These are phyloP conservation scores for Thaleichthys pacificus DNA, from an alignment of 2,797 vertebrate genomes.

Conservation along the genomic window DNA sequence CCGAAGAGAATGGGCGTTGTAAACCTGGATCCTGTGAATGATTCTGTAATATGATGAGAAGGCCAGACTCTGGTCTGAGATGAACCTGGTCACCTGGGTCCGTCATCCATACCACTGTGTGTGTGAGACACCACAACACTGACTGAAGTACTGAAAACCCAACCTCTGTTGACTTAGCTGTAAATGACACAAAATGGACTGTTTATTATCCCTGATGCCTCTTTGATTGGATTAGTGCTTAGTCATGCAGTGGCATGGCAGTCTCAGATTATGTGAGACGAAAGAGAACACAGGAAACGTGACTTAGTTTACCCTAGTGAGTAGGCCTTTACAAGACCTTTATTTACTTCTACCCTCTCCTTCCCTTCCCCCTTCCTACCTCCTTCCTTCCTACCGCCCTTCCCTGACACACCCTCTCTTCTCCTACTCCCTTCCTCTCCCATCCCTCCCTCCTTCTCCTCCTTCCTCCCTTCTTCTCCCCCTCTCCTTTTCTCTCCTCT, in stretches of 20 bases:
- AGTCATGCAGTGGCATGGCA: conserved; percentile 33
- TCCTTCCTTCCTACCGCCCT: neutral
- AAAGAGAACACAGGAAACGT: conserved; percentile 48
- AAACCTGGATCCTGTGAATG: neutral
- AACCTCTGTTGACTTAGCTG: neutral
- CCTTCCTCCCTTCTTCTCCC: too few species aligned
- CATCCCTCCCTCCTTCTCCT: too few species aligned
- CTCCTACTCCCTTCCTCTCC: too few species aligned
- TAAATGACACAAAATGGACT: conserved; percentile 9
- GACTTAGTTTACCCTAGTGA: conserved; percentile 30
- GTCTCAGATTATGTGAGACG: conserved; percentile 33
- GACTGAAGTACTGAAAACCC: neutral
- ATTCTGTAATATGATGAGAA: neutral
- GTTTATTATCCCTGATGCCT: conserved; percentile 31
- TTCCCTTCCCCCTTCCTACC: too few species aligned
- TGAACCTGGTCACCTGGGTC: neutral
- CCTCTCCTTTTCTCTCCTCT: neutral
- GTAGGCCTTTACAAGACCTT: conserved; percentile 43
- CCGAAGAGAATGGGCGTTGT: too few species aligned
- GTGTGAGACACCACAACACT: too few species aligned
- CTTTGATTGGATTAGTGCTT: conserved; percentile 34
- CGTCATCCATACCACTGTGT: too few species aligned
- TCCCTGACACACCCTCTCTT: neutral
- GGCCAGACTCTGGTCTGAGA: neutral
- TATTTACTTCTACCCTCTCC: conserved; percentile 26